Base-by-base conservation (phyloP, 2,888 invertebrate species). In the Scaeva pyrastri region DNA sequence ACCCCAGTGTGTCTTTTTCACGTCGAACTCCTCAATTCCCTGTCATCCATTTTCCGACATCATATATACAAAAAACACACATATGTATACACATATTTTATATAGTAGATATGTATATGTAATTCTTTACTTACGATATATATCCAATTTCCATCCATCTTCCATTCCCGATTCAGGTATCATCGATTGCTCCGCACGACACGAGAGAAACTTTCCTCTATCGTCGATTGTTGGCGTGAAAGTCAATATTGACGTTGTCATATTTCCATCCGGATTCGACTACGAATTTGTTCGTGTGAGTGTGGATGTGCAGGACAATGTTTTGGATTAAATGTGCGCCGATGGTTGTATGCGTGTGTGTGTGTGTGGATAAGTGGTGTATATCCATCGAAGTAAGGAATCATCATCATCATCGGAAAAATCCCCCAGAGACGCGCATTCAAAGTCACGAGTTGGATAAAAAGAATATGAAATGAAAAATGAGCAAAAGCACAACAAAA, bases 181-280 rank as follows among this genome's bases (percentile, higher is more conserved):
- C 89, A 94, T 94, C 74, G 95, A 94, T 90, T 97, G 97, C 89
- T 96, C 96, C 11, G 96, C 97, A 75, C 96, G 94, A 92, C 97
- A 97, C 68, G 95, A 94, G 88, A 97, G 93, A 91, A 94, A 94
- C 92, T 95, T 95, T 79, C 96, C 97, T 89, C 96, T 95, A 92
- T 97, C 97, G 90, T 96, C 96, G 55, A 96, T 95, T 89, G 95
- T 95, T 62, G 97, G 97, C 72, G 95, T 94, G 91, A 97, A 95
- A 83, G 95, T 96, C 88, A 97, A 93, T 80, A 95, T 94, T 92
- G 97, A 97, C 81, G 95, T 94, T 73, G 97, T 97, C 81, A 95
- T 94, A 93, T 97, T 97, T 88, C 94, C 95, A 91, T 96, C 96
- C 79, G 92, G 90, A 90, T 91, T 92, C 81, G 91, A 90, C 92